Percentiles rank a stretch among this genome's conserved stretches.
Evolutionary conservation across 2,888 invertebrate species (phyloP).

Genomic region (Eristalis pertinax): DNA sequence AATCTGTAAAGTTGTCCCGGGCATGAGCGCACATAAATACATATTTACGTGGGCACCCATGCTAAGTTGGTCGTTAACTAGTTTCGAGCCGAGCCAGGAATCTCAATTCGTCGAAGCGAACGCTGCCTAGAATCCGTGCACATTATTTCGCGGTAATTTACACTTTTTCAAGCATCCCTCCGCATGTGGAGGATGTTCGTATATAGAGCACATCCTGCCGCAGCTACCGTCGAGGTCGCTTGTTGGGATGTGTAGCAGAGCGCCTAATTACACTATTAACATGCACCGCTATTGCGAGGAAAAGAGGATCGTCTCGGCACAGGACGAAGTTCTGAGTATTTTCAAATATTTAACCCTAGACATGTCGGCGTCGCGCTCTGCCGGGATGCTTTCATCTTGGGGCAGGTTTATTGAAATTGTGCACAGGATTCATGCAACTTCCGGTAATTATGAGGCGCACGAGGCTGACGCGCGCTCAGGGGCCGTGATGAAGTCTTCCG

Average conservation of each 20-base stretch:
- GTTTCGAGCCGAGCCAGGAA: not conserved
- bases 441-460: conserved; percentile 46
- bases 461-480: not conserved
- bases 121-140: not conserved
- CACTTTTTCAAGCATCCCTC: not conserved
- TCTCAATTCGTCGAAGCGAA: not conserved
- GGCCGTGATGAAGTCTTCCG: conserved; percentile 10
- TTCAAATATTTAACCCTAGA: conserved; percentile 48
- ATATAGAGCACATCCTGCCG: not conserved
- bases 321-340: conserved; percentile 22
- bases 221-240: not conserved
- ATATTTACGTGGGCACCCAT: not conserved
- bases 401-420: conserved; percentile 56
- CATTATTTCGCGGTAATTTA: not conserved
- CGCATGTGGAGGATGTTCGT: not conserved
- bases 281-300: conserved; percentile 26
- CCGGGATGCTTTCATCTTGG: not conserved
- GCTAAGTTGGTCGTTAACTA: not conserved
- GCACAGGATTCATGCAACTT: conserved; percentile 58
- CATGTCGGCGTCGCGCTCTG: not conserved
- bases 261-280: conserved; percentile 56
- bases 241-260: conserved; percentile 6
- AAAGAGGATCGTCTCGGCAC: not conserved
- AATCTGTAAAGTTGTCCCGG: too few relatives aligned
- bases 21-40: not conserved